phyloP scores from a whole-genome alignment of 1,140 invertebrate species.

The Idris sp. region DNA sequence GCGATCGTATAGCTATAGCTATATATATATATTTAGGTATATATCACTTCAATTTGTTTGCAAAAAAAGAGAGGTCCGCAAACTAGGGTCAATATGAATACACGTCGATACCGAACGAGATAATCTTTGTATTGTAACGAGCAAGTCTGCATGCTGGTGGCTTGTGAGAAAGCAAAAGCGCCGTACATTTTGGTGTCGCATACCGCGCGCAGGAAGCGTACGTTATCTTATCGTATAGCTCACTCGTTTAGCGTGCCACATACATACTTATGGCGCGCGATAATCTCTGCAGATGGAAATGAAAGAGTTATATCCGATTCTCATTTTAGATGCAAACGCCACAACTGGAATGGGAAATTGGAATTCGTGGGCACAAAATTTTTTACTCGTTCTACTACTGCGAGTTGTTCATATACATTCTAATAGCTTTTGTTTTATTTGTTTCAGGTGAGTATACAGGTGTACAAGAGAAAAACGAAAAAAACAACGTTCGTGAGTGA shows the following conservation, averaged over 20 bases:
- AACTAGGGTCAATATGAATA: conserved; percentile 50
- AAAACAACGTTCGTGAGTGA: too few species aligned
- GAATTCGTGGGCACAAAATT: too few species aligned
- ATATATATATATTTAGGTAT: too few species aligned
- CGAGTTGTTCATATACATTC: too few species aligned
- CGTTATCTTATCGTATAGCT: conserved; percentile 55
- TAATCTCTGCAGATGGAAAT: conserved; percentile 45
- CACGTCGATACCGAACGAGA: conserved; percentile 29
- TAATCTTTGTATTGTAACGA: conserved; percentile 51
- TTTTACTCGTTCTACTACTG: too few species aligned
- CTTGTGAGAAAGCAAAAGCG: conserved; percentile 26
- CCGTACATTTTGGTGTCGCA: conserved; percentile 44
- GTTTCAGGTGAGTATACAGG: conserved; percentile 15
- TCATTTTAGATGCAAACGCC: conserved; percentile 6
- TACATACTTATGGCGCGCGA: conserved; percentile 37
- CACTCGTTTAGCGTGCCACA: conserved; percentile 44
- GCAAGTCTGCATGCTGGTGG: too few species aligned
- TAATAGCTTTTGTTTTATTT: conserved; percentile 6
- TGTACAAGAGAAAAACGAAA: too few species aligned
- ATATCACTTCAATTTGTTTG: too few species aligned
- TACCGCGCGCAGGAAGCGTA: conserved; percentile 39
- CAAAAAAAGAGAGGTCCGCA: conserved; percentile 30
- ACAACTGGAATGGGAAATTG: conserved; percentile 14
- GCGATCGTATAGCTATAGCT: too few species aligned
- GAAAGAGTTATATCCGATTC: conserved; percentile 43